Conservation (phyloP, 2,797 vertebrate genomes). For the Danio albolineatus region DNA sequence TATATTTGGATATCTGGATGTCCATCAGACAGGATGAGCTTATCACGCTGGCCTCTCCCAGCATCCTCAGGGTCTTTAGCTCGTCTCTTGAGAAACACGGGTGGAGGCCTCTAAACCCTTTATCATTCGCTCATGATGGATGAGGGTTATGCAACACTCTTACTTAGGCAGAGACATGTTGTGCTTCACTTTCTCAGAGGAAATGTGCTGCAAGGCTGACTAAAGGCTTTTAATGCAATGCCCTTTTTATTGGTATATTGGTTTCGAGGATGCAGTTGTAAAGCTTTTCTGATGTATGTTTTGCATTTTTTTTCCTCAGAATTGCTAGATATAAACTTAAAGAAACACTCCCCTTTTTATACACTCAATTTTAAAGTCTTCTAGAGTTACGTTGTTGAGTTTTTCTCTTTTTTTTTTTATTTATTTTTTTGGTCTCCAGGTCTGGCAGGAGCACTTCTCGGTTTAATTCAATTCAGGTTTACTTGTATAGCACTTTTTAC, state of each 20-base stretch:
- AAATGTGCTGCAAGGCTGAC: background rate
- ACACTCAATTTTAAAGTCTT: too few species aligned
- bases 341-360: too few species aligned
- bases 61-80: conserved; percentile 26
- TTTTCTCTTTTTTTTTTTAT: too few species aligned
- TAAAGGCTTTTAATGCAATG: background rate
- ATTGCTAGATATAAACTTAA: too few species aligned
- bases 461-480: too few species aligned
- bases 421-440: too few species aligned
- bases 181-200: conserved; percentile 14
- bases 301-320: too few species aligned
- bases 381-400: too few species aligned
- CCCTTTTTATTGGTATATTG: background rate
- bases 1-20: conserved; percentile 5
- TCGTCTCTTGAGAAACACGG: conserved; percentile 23
- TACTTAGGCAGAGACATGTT: background rate
- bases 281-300: background rate
- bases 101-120: conserved; percentile 17
- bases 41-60: conserved; percentile 39
- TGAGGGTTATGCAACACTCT: conserved; percentile 22
- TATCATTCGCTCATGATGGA: conserved; percentile 28
- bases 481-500: too few species aligned
- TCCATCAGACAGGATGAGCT: conserved; percentile 54
- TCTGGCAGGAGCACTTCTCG: too few species aligned
- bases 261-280: background rate